A percentile compares a stretch with the other conserved stretches of the same genome.
Evolutionary conservation across 2,113 vertebrate genomes (phyloP).

Genomic region (Columba janthina): DNA sequence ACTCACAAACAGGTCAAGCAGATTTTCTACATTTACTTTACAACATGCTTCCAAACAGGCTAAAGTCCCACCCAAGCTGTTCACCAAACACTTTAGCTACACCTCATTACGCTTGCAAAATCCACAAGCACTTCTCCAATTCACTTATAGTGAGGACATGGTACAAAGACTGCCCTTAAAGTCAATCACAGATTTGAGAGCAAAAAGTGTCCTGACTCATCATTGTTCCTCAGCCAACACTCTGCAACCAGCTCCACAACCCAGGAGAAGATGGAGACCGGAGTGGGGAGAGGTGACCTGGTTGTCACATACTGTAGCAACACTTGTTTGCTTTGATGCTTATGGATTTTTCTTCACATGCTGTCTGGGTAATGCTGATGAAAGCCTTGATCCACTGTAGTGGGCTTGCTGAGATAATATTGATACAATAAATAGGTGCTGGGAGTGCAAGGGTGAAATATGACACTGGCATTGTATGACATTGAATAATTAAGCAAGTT

Average conservation of each 20-base stretch:
- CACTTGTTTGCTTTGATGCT: neutral
- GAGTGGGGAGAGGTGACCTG: neutral
- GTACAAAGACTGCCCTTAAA: too few species aligned
- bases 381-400: neutral
- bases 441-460: neutral
- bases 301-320: neutral
- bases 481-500: neutral
- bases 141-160: fast-evolving
- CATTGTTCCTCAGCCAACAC: neutral
- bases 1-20: neutral
- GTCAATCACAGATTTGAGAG: too few species aligned
- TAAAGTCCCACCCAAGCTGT: neutral
- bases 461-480: neutral
- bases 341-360: fast-evolving
- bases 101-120: neutral
- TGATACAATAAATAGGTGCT: neutral
- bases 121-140: neutral
- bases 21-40: neutral
- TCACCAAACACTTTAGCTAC: neutral
- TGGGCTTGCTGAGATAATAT: neutral
- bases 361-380: neutral
- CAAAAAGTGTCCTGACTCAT: neutral
- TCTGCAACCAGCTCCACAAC: neutral
- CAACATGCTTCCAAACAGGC: neutral
- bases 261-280: neutral